phyloP scores from a whole-genome alignment of 2,888 invertebrate genomes.

The Agrochola lota region DNA sequence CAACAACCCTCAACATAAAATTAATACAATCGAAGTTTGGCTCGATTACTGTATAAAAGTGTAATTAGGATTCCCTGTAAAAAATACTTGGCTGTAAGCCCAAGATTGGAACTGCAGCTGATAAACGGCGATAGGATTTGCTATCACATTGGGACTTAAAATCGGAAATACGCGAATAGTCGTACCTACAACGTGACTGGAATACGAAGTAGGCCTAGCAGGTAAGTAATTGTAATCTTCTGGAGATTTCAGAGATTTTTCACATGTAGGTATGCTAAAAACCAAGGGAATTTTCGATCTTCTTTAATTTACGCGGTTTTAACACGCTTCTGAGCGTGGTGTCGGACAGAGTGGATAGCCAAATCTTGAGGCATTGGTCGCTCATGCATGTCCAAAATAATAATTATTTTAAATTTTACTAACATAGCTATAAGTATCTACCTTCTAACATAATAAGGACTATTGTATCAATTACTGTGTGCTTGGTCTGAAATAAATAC shows the following conservation, averaged over 20 bases:
- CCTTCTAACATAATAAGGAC: too few species aligned
- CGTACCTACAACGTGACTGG: conserved; percentile 19
- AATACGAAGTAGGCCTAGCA: neutral
- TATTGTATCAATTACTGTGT: too few species aligned
- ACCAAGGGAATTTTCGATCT: neutral
- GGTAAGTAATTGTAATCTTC: conserved; percentile 31
- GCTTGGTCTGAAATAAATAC: too few species aligned
- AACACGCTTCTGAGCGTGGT: too few species aligned
- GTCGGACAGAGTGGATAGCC: too few species aligned
- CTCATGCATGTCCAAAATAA: too few species aligned
- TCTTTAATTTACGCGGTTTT: neutral
- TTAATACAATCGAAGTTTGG: conserved; percentile 2
- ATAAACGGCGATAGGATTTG: conserved; percentile 36
- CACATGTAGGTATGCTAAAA: neutral
- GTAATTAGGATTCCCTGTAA: conserved; percentile 33
- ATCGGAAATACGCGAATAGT: conserved; percentile 42
- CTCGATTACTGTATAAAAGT: conserved; percentile 20
- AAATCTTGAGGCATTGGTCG: too few species aligned
- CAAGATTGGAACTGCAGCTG: conserved; percentile 22
- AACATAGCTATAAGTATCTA: too few species aligned
- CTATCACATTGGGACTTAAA: conserved; percentile 35
- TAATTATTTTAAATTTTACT: too few species aligned
- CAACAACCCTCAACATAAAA: neutral
- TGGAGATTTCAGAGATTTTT: conserved; percentile 7
- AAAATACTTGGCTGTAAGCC: conserved; percentile 36